Base-by-base conservation (phyloP, 1,140 invertebrate genomes). In the Hylaeus volcanicus region DNA sequence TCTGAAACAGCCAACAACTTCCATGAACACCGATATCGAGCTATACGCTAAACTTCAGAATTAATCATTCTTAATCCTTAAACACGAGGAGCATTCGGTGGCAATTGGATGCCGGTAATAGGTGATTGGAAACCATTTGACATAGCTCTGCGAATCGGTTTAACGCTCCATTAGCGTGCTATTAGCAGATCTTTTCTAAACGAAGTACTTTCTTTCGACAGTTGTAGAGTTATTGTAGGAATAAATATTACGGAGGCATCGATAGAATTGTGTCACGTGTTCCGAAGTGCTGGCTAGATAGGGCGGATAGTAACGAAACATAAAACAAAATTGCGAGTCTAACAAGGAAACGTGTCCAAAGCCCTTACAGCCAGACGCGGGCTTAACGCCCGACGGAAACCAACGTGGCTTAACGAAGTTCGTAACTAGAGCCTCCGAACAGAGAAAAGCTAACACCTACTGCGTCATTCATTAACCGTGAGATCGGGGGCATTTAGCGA, bases 1-100 rank as follows among this genome's bases (percentile, higher is more conserved):
- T 94, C 94, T 94, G 83, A 55, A 91, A 90, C 41, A 37, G 61
- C 15, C 43, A 3, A 45, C 11, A 11, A 14, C 26, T 26, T 26
- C 26, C 26, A 26, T 26, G 26, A 26, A 26, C 26, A 26, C 26
- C 26, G 26, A 26, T 26, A 26, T 26, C 26, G 26, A 26, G 26
- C 26, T 26, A 26, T 26, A 26, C 26, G 26, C 26, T 26, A 26
- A 26, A 26, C 26, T 26, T 26, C 26, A 26, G 26, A 26, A 26
- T 26, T 26, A 26, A 26, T 26, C 0, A 26, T 26, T 26, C 26
- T 26, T 26, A 26, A 26, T 26, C 26, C 26, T 26, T 26, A 0
- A 26, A 26, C 26, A 26, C 26, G 26, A 26, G 26, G 2, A 56
- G 15, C 0, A 5, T 12, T 0, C 39, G 14, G 14, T 12, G 43